Percentiles rank a stretch among this genome's conserved stretches.
phyloP scores from a whole-genome alignment of 1,140 invertebrate genomes.

The Drosophila melanica region DNA sequence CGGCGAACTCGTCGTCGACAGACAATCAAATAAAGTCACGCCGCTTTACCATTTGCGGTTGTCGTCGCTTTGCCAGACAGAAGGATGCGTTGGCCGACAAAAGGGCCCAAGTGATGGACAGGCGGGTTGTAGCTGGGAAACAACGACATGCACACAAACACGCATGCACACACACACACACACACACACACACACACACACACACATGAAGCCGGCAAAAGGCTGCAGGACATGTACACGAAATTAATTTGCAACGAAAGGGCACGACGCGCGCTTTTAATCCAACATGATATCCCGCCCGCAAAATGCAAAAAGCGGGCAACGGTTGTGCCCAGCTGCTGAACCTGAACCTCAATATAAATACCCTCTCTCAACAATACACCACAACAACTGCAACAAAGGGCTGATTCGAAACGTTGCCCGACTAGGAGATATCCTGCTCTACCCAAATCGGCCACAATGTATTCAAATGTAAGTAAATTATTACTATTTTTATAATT shows the following conservation, averaged over 20 bases:
- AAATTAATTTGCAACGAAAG: slow-evolving; percentile 71
- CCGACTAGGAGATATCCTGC: too few relatives aligned
- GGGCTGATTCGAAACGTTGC: too few relatives aligned
- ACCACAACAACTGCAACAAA: slow-evolving; percentile 1
- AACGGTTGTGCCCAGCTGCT: slow-evolving; percentile 21
- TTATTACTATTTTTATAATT: too few relatives aligned
- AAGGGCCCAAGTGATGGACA: slow-evolving; percentile 40
- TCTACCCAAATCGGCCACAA: too few relatives aligned
- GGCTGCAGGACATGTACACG: slow-evolving; percentile 77
- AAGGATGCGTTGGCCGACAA: slow-evolving; percentile 10
- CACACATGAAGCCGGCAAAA: slow-evolving; percentile 31
- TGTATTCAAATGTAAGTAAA: too few relatives aligned
- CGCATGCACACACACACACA: slow-evolving; percentile 9
- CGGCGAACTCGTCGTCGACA: slow-evolving; percentile 10
- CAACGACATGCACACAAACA: slow-evolving; percentile 40
- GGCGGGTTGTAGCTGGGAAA: slow-evolving; percentile 43
- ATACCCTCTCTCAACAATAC: neutral
- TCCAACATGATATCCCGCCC: slow-evolving; percentile 74
- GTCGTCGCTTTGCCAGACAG: slow-evolving; percentile 14
- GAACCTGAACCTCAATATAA: slow-evolving; percentile 7
- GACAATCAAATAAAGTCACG: slow-evolving; percentile 77
- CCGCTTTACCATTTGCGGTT: slow-evolving; percentile 77
- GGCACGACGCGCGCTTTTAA: slow-evolving; percentile 63
- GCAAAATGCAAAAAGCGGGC: slow-evolving; percentile 71
- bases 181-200: slow-evolving; percentile 11